Evolutionary conservation across 92 coral and sea anemone species (phyloP), one percentile per base, ranked within the genome.

Genomic region (Blastomussa wellsi): DNA sequence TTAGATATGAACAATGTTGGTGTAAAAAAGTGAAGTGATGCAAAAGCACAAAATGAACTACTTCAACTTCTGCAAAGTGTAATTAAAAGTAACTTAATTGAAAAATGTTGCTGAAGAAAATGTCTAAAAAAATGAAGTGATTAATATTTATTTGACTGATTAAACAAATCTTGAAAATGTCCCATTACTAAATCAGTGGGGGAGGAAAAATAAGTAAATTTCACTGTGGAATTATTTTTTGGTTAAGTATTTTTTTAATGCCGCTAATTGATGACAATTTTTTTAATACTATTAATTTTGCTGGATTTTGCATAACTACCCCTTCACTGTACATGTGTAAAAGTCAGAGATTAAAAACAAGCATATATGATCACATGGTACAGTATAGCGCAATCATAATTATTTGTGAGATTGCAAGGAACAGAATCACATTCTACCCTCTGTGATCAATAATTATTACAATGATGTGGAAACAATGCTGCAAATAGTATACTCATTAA

Each of bases 71-170:
- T 31, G 26, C n/a, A 31, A 28, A 49, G 64, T 17, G 51, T 39
- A 72, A n/a, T n/a, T n/a, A n/a, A n/a, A 35, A 71, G n/a, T 71
- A 29, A 11, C 55, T 74, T 48, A 14, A n/a, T n/a, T n/a, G 57
- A 26, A 13, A n/a, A n/a, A 33, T 42, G 57, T 42, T 2, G 35
- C 12, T 12, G 37, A 74, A 33, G 1, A 31, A 49, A 29, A 48
- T 49, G 44, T 29, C 24, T 47, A 75, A 22, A 78, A 11, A 36
- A 57, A 17, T 52, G 14, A 79, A 64, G 57, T 62, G 82, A 79
- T 79, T 62, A 44, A 44, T 44, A 79, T 79, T 79, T 79, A 79
- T 79, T 44, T 0, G 49, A n/a, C 57, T 37, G 38, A 79, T 38
- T 37, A 64, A 62, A 64, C 38, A 41, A 39, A 42, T 79, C 73